A percentile compares a stretch with the other conserved stretches of the same genome.
Conservation (phyloP, 2,797 vertebrate species). For the Todus mexicanus region DNA sequence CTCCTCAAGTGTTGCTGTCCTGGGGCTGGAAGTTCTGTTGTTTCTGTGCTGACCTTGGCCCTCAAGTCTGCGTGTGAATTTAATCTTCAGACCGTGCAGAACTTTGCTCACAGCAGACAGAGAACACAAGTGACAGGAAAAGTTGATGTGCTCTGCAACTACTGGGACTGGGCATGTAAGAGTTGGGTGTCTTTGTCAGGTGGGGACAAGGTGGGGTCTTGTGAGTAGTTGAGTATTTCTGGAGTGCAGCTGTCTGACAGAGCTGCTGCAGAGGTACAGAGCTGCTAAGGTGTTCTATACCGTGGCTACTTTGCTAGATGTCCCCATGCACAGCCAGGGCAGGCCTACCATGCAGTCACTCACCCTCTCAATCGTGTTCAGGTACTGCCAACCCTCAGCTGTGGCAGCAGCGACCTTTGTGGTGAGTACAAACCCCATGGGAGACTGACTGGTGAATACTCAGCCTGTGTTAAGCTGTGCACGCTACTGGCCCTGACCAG, state of each 20-base stretch:
- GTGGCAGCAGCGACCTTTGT: not conserved
- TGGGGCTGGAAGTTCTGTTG: not conserved
- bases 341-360: not conserved
- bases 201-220: not conserved
- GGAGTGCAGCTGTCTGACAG: too few relatives aligned
- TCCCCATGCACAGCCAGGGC: not conserved
- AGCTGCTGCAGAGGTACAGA: not conserved
- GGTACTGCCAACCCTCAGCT: not conserved
- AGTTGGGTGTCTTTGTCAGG: not conserved
- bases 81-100: not conserved
- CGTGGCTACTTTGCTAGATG: not conserved
- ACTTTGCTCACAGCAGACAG: not conserved
- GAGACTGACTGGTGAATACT: not conserved
- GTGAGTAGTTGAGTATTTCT: accelerated
- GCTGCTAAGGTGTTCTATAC: not conserved
- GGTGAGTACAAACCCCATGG: not conserved
- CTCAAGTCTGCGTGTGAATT: not conserved
- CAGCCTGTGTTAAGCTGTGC: not conserved
- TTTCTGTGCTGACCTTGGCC: not conserved
- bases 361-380: not conserved
- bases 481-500: not conserved
- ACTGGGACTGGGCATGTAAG: not conserved
- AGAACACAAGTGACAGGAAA: not conserved
- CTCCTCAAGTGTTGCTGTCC: not conserved
- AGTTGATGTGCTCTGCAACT: not conserved